Evolutionary conservation across 1,140 invertebrate genomes (phyloP).

Genomic region (Tetramorium alpestre): DNA sequence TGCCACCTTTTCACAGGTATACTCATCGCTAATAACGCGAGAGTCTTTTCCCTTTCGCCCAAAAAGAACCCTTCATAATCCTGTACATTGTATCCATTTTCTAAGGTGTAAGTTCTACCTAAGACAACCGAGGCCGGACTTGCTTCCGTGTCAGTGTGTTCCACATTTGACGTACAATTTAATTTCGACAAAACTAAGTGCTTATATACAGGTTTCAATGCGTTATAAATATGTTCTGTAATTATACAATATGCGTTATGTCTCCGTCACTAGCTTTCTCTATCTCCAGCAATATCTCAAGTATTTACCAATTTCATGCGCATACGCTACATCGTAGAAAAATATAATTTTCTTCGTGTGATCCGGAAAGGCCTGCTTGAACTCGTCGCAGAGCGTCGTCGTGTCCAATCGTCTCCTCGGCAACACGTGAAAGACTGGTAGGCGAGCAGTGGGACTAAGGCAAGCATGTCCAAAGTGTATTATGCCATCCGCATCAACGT

Average conservation of each 20-base stretch:
- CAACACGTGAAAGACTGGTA: conserved; percentile 92
- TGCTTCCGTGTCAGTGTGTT: conserved; percentile 72
- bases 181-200: conserved; percentile 78
- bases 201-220: conserved; percentile 71
- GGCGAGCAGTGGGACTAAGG: conserved; percentile 89
- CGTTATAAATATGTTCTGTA: conserved; percentile 75
- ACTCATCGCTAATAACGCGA: conserved; percentile 86
- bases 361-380: conserved; percentile 80
- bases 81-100: conserved; percentile 73
- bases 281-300: conserved; percentile 30
- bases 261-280: not conserved
- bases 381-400: conserved; percentile 78
- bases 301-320: conserved; percentile 88
- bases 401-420: conserved; percentile 87
- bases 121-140: conserved; percentile 66
- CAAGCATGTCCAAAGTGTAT: conserved; percentile 97
- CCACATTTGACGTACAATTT: conserved; percentile 81
- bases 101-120: conserved; percentile 80
- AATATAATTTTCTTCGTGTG: conserved; percentile 87
- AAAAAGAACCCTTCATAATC: conserved; percentile 87
- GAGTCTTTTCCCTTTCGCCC: conserved; percentile 84
- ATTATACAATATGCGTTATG: conserved; percentile 49
- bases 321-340: conserved; percentile 91
- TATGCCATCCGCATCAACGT: conserved; percentile 93
- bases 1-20: conserved; percentile 86